Evolutionary conservation across 2,888 invertebrate genomes (phyloP).

Genomic region (Clivina fossor): DNA sequence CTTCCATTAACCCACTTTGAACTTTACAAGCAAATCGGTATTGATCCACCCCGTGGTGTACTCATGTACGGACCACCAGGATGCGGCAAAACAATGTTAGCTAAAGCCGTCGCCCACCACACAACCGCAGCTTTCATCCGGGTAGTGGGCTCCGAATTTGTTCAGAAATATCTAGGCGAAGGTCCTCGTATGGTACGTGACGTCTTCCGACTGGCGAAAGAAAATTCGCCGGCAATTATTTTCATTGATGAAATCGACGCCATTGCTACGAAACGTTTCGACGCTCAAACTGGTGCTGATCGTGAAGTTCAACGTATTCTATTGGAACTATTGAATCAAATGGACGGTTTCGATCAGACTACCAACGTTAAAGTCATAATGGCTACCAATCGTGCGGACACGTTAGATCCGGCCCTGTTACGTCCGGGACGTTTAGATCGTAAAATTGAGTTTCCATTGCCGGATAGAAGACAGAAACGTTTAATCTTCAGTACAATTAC

Average conservation of each 20-base stretch:
- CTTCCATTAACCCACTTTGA: constrained; percentile 97
- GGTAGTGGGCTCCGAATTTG: constrained; percentile 99
- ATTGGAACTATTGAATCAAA: constrained; percentile 95
- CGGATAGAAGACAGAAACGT: constrained; percentile 89
- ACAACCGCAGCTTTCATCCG: constrained; percentile 98
- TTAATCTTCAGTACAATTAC: constrained; percentile 98
- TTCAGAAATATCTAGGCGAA: constrained; percentile 98
- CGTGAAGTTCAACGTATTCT: constrained; percentile 98
- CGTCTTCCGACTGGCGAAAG: constrained; percentile 97
- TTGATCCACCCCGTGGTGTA: constrained; percentile 95
- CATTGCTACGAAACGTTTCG: constrained; percentile 97
- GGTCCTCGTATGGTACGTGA: constrained; percentile 99
- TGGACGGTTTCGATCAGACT: constrained; percentile 99
- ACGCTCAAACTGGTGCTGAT: constrained; percentile 98
- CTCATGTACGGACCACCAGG: constrained; percentile 99
- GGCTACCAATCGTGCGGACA: constrained; percentile 97
- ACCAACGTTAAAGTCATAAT: constrained; percentile 98
- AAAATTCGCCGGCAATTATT: constrained; percentile 98
- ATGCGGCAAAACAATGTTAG: constrained; percentile 99
- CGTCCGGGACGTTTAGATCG: constrained; percentile 95
- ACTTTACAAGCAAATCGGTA: constrained; percentile 97
- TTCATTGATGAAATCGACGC: constrained; percentile 99
- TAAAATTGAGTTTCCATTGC: constrained; percentile 98
- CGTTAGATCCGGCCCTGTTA: constrained; percentile 94
- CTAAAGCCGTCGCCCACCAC: constrained; percentile 98